Evolutionary conservation across 2,113 vertebrate species (phyloP).

Genomic region (Thomomys bottae): DNA sequence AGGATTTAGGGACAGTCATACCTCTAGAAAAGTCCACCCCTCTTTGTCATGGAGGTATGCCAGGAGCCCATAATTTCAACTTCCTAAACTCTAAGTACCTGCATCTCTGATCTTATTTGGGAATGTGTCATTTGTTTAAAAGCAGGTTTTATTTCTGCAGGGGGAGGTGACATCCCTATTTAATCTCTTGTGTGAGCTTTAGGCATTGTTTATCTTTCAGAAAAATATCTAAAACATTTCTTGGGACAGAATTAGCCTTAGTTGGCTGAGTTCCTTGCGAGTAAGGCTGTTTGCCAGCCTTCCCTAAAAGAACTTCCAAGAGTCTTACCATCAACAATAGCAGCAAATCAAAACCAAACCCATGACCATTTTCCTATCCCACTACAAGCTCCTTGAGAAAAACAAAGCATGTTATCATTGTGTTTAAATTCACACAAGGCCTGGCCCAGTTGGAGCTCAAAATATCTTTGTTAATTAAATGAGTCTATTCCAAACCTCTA

Average conservation of each 20-base stretch:
- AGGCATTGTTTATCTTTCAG: slow-evolving; percentile 29
- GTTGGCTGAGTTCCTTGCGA: slow-evolving; percentile 38
- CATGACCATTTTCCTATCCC: background rate
- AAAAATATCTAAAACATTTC: slow-evolving; percentile 24
- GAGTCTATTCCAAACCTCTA: slow-evolving; percentile 50
- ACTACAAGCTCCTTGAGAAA: slow-evolving; percentile 16
- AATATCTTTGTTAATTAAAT: slow-evolving; percentile 64
- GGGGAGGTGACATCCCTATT: background rate
- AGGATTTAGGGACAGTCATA: background rate
- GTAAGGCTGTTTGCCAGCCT: background rate
- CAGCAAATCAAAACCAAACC: slow-evolving; percentile 52
- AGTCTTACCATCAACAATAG: slow-evolving; percentile 42
- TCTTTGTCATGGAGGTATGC: background rate
- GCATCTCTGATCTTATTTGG: background rate
- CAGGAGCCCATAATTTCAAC: background rate
- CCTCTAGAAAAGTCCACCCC: background rate
- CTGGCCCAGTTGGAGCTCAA: slow-evolving; percentile 32
- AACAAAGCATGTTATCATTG: slow-evolving; percentile 9
- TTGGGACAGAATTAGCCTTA: slow-evolving; percentile 42
- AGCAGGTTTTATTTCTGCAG: slow-evolving; percentile 25
- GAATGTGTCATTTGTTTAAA: slow-evolving; percentile 15
- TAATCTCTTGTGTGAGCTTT: slow-evolving; percentile 49
- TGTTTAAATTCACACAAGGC: slow-evolving; percentile 2
- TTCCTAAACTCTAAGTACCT: background rate
- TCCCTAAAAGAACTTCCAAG: slow-evolving; percentile 14